phyloP scores from a whole-genome alignment of 1,140 invertebrate genomes.

The Chelonus insularis region DNA sequence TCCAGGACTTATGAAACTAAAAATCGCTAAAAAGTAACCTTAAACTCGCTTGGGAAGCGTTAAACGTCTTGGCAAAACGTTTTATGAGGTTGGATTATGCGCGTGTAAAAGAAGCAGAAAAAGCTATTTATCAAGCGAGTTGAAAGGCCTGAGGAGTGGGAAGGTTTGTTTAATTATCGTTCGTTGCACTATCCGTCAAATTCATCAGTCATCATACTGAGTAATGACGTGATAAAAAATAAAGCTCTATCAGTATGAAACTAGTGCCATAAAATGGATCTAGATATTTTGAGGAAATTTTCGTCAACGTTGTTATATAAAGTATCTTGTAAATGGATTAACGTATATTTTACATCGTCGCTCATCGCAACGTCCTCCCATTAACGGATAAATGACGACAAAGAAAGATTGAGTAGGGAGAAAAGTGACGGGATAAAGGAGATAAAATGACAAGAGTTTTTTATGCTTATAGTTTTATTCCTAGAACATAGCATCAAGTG shows the following conservation, averaged over 20 bases:
- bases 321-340: conserved; percentile 24
- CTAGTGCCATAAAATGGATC: too few species aligned
- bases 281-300: too few species aligned
- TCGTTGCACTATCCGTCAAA: too few species aligned
- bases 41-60: conserved; percentile 6
- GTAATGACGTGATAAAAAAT: too few species aligned
- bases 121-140: conserved; percentile 6
- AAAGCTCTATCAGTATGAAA: too few species aligned
- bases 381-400: conserved; percentile 21
- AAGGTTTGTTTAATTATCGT: background rate
- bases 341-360: conserved; percentile 12
- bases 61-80: conserved; percentile 17
- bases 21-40: background rate
- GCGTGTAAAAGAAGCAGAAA: background rate
- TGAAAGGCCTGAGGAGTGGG: background rate
- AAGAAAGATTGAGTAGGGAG: conserved; percentile 2
- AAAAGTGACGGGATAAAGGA: background rate
- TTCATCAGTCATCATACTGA: too few species aligned
- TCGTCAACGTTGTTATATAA: conserved; percentile 19
- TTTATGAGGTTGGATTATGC: conserved; percentile 16
- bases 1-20: conserved; percentile 8
- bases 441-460: background rate
- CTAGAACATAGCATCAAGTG: background rate
- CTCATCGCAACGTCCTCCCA: conserved; percentile 4
- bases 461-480: conserved; percentile 3